Conservation (phyloP, 2,888 invertebrate species). For the Leptinotarsa peninsularis region DNA sequence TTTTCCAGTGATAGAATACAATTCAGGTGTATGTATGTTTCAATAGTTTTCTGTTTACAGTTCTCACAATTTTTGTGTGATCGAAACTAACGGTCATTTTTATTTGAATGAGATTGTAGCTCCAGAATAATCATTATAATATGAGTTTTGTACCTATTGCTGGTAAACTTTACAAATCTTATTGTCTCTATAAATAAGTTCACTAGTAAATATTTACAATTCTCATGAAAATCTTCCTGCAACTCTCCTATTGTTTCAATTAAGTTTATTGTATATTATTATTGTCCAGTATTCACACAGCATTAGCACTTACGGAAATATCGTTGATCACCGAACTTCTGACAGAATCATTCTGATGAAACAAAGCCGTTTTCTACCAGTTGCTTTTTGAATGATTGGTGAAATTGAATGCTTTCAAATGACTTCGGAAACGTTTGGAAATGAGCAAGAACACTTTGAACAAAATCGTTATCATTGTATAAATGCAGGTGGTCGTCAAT, state of each 20-base stretch:
- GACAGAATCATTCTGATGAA: not conserved
- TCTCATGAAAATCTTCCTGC: slow-evolving; percentile 23
- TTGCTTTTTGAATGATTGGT: too few species aligned
- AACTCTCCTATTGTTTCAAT: slow-evolving; percentile 37
- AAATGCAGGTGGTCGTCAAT: too few species aligned
- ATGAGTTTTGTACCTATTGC: slow-evolving; percentile 36
- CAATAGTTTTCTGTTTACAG: not conserved
- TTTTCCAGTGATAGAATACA: not conserved
- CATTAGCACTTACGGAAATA: slow-evolving; percentile 26
- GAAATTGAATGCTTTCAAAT: too few species aligned
- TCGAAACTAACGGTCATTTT: too few species aligned
- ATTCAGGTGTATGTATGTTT: not conserved
- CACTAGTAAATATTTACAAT: slow-evolving; percentile 40
- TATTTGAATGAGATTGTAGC: not conserved
- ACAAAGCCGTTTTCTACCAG: too few species aligned
- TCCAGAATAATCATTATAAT: slow-evolving; percentile 8
- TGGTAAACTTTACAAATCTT: slow-evolving; percentile 38
- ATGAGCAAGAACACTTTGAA: too few species aligned
- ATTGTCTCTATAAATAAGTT: slow-evolving; percentile 42
- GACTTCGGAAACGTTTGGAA: too few species aligned
- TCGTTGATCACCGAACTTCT: not conserved
- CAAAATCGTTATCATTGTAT: too few species aligned
- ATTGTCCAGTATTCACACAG: slow-evolving; percentile 35
- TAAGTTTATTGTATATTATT: slow-evolving; percentile 34
- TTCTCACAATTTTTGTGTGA: not conserved